These are phyloP conservation scores for Melieria omissa DNA, from an alignment of 2,888 invertebrate species.

Conservation along the genomic window DNA sequence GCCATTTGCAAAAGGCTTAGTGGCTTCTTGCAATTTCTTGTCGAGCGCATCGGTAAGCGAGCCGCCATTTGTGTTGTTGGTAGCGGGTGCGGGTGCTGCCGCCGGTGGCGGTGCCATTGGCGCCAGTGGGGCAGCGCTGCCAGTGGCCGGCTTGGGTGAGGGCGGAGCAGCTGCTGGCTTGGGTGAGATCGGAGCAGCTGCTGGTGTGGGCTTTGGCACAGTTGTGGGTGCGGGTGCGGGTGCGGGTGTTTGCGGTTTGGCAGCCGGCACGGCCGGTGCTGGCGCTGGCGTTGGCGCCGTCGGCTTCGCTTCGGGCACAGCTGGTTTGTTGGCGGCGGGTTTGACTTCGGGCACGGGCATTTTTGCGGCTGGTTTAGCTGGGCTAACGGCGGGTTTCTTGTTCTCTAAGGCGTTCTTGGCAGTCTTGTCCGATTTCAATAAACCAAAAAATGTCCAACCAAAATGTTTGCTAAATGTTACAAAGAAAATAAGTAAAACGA, in stretches of 20 bases:
- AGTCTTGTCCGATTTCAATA: conserved; percentile 60
- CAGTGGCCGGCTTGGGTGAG: conserved; percentile 29
- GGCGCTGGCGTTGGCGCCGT: background rate
- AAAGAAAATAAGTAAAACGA: conserved; percentile 45
- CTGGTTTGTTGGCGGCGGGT: background rate
- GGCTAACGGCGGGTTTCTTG: conserved; percentile 38
- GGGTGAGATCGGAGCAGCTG: conserved; percentile 11
- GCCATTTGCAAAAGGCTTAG: conserved; percentile 52
- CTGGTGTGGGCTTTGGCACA: conserved; percentile 2
- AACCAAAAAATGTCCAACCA: conserved; percentile 63
- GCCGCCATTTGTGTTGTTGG: conserved; percentile 9
- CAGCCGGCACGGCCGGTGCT: conserved; percentile 35
- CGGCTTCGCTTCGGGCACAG: conserved; percentile 16
- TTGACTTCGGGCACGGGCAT: conserved; percentile 21
- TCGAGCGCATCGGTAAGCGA: conserved; percentile 47
- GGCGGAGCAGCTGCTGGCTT: conserved; percentile 16
- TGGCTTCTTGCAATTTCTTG: conserved; percentile 52
- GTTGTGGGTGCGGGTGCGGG: conserved; percentile 37
- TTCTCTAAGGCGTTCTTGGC: conserved; percentile 55
- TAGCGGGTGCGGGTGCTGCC: conserved; percentile 36
- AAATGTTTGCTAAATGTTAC: conserved; percentile 63
- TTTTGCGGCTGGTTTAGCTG: conserved; percentile 34
- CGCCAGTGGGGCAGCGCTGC: conserved; percentile 1
- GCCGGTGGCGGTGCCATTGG: conserved; percentile 35
- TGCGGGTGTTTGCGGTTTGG: conserved; percentile 27